These are phyloP conservation scores for Heliconius eleuchia DNA, from an alignment of 1,140 invertebrate species.

Conservation along the genomic window DNA sequence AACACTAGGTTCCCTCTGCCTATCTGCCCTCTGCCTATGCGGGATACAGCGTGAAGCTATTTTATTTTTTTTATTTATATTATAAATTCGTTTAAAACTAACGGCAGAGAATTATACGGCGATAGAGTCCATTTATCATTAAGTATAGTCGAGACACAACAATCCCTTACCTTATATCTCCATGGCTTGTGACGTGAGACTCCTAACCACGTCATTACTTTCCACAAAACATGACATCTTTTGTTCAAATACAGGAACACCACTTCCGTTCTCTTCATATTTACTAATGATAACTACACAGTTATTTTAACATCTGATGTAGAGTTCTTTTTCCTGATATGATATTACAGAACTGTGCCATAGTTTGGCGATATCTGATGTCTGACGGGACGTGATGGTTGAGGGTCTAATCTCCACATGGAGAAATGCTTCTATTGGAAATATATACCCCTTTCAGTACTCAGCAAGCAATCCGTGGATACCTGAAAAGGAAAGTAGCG, in stretches of 20 bases:
- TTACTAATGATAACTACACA: not conserved
- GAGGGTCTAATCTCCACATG: too few species aligned
- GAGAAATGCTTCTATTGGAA: too few species aligned
- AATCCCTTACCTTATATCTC: not conserved
- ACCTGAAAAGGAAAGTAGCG: too few species aligned
- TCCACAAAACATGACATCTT: conserved; percentile 45
- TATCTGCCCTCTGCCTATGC: too few species aligned
- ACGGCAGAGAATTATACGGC: not conserved
- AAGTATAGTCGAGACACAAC: not conserved
- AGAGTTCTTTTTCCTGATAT: not conserved
- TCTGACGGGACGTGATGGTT: not conserved
- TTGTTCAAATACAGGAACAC: conserved; percentile 58
- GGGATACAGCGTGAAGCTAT: too few species aligned
- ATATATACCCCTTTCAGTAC: too few species aligned
- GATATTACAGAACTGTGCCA: too few species aligned
- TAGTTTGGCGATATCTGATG: too few species aligned
- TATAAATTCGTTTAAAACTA: not conserved
- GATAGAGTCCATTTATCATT: not conserved
- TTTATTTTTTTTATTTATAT: too few species aligned
- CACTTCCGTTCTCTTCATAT: conserved; percentile 46
- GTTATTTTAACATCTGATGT: not conserved
- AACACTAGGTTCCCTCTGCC: too few species aligned
- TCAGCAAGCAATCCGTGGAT: too few species aligned
- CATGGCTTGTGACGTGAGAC: not conserved
- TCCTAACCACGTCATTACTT: not conserved